phyloP scores from a whole-genome alignment of 2,113 vertebrate species.

The Antechinus flavipes region DNA sequence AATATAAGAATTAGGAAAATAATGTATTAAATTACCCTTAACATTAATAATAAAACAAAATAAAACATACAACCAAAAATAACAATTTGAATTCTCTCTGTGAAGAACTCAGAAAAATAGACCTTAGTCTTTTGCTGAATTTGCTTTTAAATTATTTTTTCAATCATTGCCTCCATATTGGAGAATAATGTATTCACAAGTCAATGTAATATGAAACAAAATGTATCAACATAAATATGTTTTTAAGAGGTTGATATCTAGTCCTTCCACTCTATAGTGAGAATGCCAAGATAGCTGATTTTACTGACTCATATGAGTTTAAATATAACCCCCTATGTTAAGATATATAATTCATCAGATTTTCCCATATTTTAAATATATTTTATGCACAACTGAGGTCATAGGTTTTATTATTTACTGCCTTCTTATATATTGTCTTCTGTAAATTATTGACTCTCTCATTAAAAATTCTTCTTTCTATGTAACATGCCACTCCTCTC shows the following conservation, averaged over 20 bases:
- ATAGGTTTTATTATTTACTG: not conserved
- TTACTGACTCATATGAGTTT: not conserved
- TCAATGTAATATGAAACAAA: not conserved
- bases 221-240: not conserved
- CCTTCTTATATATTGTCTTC: not conserved
- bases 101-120: not conserved
- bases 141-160: not conserved
- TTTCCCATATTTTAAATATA: not conserved
- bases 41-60: not conserved
- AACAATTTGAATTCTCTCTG: not conserved
- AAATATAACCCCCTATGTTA: not conserved
- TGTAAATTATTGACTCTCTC: not conserved
- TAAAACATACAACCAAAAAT: not conserved
- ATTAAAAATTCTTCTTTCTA: not conserved
- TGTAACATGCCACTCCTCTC: not conserved
- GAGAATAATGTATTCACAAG: not conserved
- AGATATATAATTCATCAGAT: not conserved
- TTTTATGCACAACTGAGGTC: not conserved
- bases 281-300: not conserved
- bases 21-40: not conserved
- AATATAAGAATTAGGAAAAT: not conserved
- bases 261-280: not conserved
- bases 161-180: not conserved
- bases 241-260: not conserved
- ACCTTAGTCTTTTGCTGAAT: not conserved